Base-by-base conservation (phyloP, 1,140 invertebrate genomes). In the Ridgeia piscesae region DNA sequence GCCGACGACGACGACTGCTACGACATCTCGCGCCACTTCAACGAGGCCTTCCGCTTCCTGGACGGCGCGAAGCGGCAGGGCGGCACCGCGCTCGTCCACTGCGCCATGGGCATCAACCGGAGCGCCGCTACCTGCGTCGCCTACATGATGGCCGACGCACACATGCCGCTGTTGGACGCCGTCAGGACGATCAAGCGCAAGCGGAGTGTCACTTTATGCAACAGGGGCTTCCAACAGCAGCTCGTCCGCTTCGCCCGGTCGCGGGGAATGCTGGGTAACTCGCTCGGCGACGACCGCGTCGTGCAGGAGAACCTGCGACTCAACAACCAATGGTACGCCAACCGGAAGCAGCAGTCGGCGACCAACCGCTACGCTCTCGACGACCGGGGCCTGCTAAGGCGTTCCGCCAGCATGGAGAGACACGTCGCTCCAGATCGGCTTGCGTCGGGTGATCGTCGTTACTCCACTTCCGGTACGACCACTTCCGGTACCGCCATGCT, bases 81-180 rank as follows among this genome's bases (percentile, higher is more conserved):
- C 11, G 93, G 93, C 21, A 89, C 34, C 0, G 93, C 88, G 33
- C 92, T 93, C 34, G 93, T 93, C 34, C 93, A 93, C 92, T 93
- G 93, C 50, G 93, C 93, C 33, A 89, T 93, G 33, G 93, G 93
- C 89, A 92, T 93, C 50, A 93, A 93, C 92, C 92, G 93, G 1
- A 93, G 93, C 91, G 93, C 42, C 48, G 93, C 93, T 33, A 91
- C 91, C 14, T 93, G 93, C 42, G 34, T 92, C 58, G 93, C 88
- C 48, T 93, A 93, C 89, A 89, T 93, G n/a, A 93, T 93, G 93
- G 33, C 31, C 6, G 35, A 89, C 35, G 34, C n/a, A 58, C 88
- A 50, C n/a, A 50, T 77, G 89, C 89, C 92, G 42, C 33, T 93
- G 77, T 50, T 93, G 31, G 48, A 91, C 34, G 92, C 92, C 34